These are phyloP conservation scores for Corythoichthys haematopterus DNA, from an alignment of 2,113 vertebrate species.

Conservation along the genomic window DNA sequence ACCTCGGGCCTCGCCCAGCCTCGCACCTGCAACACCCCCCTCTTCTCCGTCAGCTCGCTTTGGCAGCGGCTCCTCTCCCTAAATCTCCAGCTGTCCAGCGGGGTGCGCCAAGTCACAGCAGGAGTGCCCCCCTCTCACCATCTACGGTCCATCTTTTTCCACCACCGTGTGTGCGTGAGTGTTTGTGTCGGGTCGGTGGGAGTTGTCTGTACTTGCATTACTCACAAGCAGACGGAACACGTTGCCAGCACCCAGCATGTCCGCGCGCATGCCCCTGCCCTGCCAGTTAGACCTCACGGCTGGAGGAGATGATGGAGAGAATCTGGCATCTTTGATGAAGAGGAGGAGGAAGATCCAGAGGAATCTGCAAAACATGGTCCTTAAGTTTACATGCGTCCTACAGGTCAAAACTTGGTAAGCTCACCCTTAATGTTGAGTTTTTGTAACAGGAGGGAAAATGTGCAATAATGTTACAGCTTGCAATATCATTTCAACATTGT, in stretches of 20 bases:
- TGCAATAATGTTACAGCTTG: background rate
- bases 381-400: slow-evolving; percentile 54
- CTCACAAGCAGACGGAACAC: slow-evolving; percentile 79
- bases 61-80: slow-evolving; percentile 81
- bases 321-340: slow-evolving; percentile 74
- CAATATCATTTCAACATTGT: background rate
- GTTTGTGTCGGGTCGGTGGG: slow-evolving; percentile 13
- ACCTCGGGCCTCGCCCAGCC: slow-evolving; percentile 59
- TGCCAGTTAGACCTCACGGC: slow-evolving; percentile 69
- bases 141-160: slow-evolving; percentile 68
- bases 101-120: slow-evolving; percentile 96
- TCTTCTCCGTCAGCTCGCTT: slow-evolving; percentile 74
- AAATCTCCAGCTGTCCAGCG: slow-evolving; percentile 90
- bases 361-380: slow-evolving; percentile 64
- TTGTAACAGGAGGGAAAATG: slow-evolving; percentile 9
- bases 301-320: slow-evolving; percentile 77
- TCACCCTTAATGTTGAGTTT: slow-evolving; percentile 50
- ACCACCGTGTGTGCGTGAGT: slow-evolving; percentile 3
- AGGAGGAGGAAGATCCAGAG: slow-evolving; percentile 56
- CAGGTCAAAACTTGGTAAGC: slow-evolving; percentile 61
- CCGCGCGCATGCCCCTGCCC: slow-evolving; percentile 76
- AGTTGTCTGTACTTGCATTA: slow-evolving; percentile 61
- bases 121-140: slow-evolving; percentile 85
- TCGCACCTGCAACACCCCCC: slow-evolving; percentile 60
- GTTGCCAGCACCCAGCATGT: slow-evolving; percentile 83